phyloP scores from a whole-genome alignment of 2,888 invertebrate species.

The Aromia moschata region DNA sequence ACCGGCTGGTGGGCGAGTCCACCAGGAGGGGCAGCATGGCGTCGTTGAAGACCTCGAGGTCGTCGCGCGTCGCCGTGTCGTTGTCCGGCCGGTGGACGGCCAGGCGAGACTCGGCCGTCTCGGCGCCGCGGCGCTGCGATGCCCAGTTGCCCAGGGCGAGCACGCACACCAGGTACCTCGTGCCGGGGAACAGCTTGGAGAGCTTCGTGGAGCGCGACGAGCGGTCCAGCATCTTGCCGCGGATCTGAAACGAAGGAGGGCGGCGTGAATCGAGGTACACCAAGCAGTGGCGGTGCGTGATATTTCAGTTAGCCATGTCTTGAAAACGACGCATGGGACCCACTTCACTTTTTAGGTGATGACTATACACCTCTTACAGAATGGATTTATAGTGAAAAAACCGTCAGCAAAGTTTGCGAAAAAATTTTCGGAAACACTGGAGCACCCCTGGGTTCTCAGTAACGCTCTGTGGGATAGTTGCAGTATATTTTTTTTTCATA shows the following conservation, averaged over 20 bases:
- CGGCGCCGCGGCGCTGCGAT: slow-evolving; percentile 61
- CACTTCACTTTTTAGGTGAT: too few species aligned
- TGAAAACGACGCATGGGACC: too few species aligned
- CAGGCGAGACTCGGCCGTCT: slow-evolving; percentile 67
- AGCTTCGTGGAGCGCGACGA: slow-evolving; percentile 79
- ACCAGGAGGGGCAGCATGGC: slow-evolving; percentile 68
- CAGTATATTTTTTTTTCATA: too few species aligned
- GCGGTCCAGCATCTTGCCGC: slow-evolving; percentile 79
- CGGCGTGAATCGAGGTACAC: too few species aligned
- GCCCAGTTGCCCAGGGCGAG: slow-evolving; percentile 84
- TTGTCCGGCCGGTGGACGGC: slow-evolving; percentile 65
- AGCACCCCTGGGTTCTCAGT: too few species aligned
- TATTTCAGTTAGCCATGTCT: too few species aligned
- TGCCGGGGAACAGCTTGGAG: slow-evolving; percentile 78
- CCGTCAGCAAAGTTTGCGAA: too few species aligned
- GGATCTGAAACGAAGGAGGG: slow-evolving; percentile 70
- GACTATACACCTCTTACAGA: too few species aligned
- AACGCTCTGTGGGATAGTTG: too few species aligned
- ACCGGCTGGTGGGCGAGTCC: slow-evolving; percentile 79
- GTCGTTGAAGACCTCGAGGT: slow-evolving; percentile 66
- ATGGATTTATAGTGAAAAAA: too few species aligned
- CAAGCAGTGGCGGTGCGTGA: too few species aligned
- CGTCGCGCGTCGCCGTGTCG: slow-evolving; percentile 60
- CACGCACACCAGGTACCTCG: slow-evolving; percentile 87
- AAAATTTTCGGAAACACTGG: too few species aligned